Conservation (phyloP, 37 sponge, comb jelly and placozoan genomes). For the Lycopodina hypogea region DNA sequence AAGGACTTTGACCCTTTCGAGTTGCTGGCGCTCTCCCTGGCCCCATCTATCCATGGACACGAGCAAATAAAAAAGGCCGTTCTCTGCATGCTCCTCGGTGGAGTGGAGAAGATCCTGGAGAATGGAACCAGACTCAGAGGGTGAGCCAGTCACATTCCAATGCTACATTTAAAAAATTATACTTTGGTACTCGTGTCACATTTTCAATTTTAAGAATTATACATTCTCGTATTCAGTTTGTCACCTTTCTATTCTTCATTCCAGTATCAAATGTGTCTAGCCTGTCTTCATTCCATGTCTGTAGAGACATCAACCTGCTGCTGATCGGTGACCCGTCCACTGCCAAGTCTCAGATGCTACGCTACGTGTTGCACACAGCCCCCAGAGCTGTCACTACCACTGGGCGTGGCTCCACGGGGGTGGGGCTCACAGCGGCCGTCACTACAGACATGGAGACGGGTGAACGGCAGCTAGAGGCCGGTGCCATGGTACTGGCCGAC, state of each 20-base stretch:
- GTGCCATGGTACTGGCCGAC: slow-evolving; percentile 99
- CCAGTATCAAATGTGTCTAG: background rate
- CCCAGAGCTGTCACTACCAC: slow-evolving; percentile 98
- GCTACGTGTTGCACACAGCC: slow-evolving; percentile 90
- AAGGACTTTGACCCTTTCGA: slow-evolving; percentile 75
- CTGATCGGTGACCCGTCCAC: slow-evolving; percentile 97
- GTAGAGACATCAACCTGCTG: slow-evolving; percentile 91
- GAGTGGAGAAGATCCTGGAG: slow-evolving; percentile 95
- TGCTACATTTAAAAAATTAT: background rate
- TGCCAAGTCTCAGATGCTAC: slow-evolving; percentile 95
- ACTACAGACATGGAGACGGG: slow-evolving; percentile 95
- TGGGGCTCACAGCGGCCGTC: slow-evolving; percentile 98
- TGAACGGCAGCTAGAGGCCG: slow-evolving; percentile 88
- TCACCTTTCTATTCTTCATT: background rate
- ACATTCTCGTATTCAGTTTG: too few relatives aligned
- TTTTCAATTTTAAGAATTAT: too few relatives aligned
- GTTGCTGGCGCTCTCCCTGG: slow-evolving; percentile 87
- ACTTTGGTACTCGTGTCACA: too few relatives aligned
- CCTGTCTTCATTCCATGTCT: background rate
- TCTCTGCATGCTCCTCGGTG: slow-evolving; percentile 92
- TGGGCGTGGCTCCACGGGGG: slow-evolving; percentile 95
- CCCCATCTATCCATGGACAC: slow-evolving; percentile 96
- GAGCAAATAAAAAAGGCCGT: slow-evolving; percentile 93
- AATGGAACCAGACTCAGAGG: slow-evolving; percentile 91
- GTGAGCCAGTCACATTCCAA: slow-evolving; percentile 31